Conservation (phyloP, 2,797 vertebrate species). For the Parotocinclus haroldoi region DNA sequence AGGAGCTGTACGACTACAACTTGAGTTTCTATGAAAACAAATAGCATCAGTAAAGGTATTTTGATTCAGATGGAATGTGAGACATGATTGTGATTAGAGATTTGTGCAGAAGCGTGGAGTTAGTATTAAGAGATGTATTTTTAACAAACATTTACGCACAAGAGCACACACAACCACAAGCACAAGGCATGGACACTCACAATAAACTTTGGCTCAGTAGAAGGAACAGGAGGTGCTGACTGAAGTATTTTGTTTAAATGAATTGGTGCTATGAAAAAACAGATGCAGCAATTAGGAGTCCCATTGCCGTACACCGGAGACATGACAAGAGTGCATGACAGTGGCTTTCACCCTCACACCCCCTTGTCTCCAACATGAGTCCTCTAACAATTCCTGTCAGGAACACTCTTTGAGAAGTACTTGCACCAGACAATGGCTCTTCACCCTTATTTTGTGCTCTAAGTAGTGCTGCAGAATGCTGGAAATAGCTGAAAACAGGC, state of each 20-base stretch:
- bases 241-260: conserved; percentile 82
- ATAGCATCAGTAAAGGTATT: conserved; percentile 1
- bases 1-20: too few relatives aligned
- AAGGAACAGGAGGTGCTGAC: conserved; percentile 79
- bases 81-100: not conserved
- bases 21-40: too few relatives aligned
- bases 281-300: conserved; percentile 86
- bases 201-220: conserved; percentile 69
- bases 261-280: conserved; percentile 65
- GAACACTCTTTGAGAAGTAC: conserved; percentile 90
- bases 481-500: conserved; percentile 84
- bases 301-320: conserved; percentile 85
- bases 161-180: conserved; percentile 51
- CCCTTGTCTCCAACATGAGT: conserved; percentile 87
- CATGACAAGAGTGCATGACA: conserved; percentile 90
- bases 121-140: conserved; percentile 42
- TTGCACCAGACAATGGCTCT: conserved; percentile 93
- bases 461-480: conserved; percentile 87
- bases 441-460: conserved; percentile 90
- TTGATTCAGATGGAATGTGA: conserved; percentile 8
- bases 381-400: conserved; percentile 91
- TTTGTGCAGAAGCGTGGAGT: conserved; percentile 14
- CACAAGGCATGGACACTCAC: conserved; percentile 49
- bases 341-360: conserved; percentile 90
- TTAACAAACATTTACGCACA: conserved; percentile 47